Percentiles rank a stretch among this genome's conserved stretches.
phyloP scores from a whole-genome alignment of 2,797 vertebrate species.

The Craterocephalus amniculus region DNA sequence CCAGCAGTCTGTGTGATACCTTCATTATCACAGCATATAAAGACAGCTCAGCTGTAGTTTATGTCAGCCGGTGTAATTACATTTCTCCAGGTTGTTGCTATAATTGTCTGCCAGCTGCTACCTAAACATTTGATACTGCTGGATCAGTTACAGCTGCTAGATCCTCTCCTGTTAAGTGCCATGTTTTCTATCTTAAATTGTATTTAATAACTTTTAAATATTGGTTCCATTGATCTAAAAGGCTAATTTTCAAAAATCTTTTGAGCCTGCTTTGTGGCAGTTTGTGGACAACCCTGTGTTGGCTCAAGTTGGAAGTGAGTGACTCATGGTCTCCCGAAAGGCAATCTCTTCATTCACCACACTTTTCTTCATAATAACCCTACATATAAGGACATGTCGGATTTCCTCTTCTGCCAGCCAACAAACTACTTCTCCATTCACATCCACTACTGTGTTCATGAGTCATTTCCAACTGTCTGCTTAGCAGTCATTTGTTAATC shows the following conservation, averaged over 20 bases:
- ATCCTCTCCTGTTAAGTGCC: background rate
- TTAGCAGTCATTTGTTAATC: conserved; percentile 26
- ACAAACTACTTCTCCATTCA: conserved; percentile 59
- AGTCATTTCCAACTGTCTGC: conserved; percentile 49
- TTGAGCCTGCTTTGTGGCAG: background rate
- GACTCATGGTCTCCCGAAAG: conserved; percentile 49
- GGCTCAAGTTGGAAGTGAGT: conserved; percentile 37
- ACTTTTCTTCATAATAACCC: conserved; percentile 65
- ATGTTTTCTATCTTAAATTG: too few relatives aligned
- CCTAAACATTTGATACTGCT: background rate
- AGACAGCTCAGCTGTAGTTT: background rate
- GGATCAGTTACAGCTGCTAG: background rate
- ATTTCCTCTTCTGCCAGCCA: conserved; percentile 67
- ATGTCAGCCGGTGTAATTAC: background rate
- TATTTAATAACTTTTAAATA: conserved; percentile 4
- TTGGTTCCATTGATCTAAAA: background rate
- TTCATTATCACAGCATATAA: background rate
- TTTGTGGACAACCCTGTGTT: conserved; percentile 21
- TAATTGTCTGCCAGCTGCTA: background rate
- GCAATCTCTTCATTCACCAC: conserved; percentile 55
- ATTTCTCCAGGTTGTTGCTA: background rate
- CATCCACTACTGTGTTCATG: conserved; percentile 46
- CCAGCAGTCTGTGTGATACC: background rate
- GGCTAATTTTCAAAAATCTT: conserved; percentile 9
- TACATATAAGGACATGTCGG: conserved; percentile 71